These are phyloP conservation scores for Lordiphosa mommai DNA, from an alignment of 1,140 invertebrate species.

Conservation along the genomic window DNA sequence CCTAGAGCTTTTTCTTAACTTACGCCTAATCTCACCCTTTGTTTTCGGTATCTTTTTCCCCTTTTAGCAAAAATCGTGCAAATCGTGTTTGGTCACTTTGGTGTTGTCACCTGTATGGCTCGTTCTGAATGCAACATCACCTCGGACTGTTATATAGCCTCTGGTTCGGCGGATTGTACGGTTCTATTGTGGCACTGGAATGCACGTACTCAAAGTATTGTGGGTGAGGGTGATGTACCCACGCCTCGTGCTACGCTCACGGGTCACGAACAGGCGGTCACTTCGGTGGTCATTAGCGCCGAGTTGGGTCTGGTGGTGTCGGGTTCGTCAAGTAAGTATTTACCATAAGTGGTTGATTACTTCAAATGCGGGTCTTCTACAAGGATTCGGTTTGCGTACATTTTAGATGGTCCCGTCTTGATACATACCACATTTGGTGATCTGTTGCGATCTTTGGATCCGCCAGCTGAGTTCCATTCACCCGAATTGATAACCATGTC, in stretches of 20 bases:
- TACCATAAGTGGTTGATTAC: too few relatives aligned
- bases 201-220: slow-evolving; percentile 95
- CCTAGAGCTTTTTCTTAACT: too few relatives aligned
- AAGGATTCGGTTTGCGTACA: too few relatives aligned
- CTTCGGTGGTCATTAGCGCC: slow-evolving; percentile 96
- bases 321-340: slow-evolving; percentile 88
- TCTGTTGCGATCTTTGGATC: slow-evolving; percentile 93
- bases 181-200: slow-evolving; percentile 99
- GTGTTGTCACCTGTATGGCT: slow-evolving; percentile 97
- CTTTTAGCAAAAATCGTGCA: slow-evolving; percentile 95
- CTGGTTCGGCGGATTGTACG: slow-evolving; percentile 98
- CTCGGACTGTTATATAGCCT: slow-evolving; percentile 99
- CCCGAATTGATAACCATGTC: slow-evolving; percentile 96
- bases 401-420: slow-evolving; percentile 94
- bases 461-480: slow-evolving; percentile 88
- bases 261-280: slow-evolving; percentile 97
- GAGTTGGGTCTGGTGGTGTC: slow-evolving; percentile 99
- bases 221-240: slow-evolving; percentile 96
- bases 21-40: too few relatives aligned
- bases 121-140: slow-evolving; percentile 99
- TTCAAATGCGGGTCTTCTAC: neutral
- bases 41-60: too few relatives aligned
- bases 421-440: slow-evolving; percentile 99
- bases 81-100: slow-evolving; percentile 99
- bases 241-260: slow-evolving; percentile 97